These are phyloP conservation scores for Macropis europaea DNA, from an alignment of 2,888 invertebrate genomes.

Conservation along the genomic window DNA sequence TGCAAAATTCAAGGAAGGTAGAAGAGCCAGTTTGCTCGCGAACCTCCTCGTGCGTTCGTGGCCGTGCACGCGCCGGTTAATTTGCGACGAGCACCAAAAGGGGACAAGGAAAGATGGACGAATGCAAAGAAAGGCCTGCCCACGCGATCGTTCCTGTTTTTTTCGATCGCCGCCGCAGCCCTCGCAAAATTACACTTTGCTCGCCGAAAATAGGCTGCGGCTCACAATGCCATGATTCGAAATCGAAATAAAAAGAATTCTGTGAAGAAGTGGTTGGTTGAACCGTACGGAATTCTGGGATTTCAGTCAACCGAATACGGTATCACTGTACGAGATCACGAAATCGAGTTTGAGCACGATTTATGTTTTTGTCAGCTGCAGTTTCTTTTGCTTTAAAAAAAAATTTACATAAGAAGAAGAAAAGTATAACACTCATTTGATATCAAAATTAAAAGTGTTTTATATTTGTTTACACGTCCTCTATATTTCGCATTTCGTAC, in stretches of 20 bases:
- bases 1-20: constrained; percentile 49
- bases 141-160: constrained; percentile 39
- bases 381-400: too few relatives aligned
- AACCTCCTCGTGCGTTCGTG: constrained; percentile 6
- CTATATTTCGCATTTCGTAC: too few relatives aligned
- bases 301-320: constrained; percentile 23
- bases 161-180: constrained; percentile 33
- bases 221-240: constrained; percentile 38
- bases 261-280: neutral
- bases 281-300: neutral
- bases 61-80: constrained; percentile 28
- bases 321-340: neutral
- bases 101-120: constrained; percentile 14
- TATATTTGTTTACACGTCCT: too few relatives aligned
- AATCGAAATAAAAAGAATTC: constrained; percentile 18
- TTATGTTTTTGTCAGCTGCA: too few relatives aligned
- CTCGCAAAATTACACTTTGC: constrained; percentile 47
- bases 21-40: constrained; percentile 28
- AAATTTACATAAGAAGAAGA: too few relatives aligned
- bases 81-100: constrained; percentile 27
- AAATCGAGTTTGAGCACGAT: neutral
- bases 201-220: constrained; percentile 42
- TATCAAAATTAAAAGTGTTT: too few relatives aligned
- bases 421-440: too few relatives aligned
- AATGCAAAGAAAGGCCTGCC: constrained; percentile 40